A percentile compares a stretch with the other conserved stretches of the same genome.
These are phyloP conservation scores for Diarsia dahlii DNA, from an alignment of 2,888 invertebrate species.

Conservation along the genomic window DNA sequence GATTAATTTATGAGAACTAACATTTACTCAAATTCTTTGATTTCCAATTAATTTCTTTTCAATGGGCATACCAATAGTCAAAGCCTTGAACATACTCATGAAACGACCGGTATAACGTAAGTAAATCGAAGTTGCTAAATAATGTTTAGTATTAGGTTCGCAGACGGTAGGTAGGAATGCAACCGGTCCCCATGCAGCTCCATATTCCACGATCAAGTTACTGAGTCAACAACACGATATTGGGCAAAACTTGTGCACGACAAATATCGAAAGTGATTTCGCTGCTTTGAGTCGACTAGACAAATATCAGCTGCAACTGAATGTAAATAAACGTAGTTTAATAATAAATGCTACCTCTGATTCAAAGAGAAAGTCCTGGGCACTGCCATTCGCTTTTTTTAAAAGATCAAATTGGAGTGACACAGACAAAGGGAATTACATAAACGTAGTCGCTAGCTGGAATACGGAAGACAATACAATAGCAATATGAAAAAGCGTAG, in stretches of 20 bases:
- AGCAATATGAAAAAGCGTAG: constrained; percentile 5
- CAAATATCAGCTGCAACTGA: constrained; percentile 11
- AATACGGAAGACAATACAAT: background rate
- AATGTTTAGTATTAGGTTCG: constrained; percentile 16
- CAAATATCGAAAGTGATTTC: constrained; percentile 38
- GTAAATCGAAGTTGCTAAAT: constrained; percentile 14
- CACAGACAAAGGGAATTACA: background rate
- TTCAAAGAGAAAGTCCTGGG: background rate
- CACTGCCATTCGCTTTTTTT: background rate
- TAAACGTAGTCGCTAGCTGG: background rate
- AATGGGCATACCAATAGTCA: background rate
- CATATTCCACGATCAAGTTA: constrained; percentile 60
- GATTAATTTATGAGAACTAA: too few relatives aligned
- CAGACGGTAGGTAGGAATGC: background rate
- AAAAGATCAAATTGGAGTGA: background rate
- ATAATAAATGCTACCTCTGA: constrained; percentile 1
- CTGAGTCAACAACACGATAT: constrained; percentile 37
- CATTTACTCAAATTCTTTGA: too few relatives aligned
- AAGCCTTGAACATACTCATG: too few relatives aligned
- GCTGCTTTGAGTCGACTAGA: constrained; percentile 22
- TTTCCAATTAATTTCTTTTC: background rate
- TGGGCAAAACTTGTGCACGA: constrained; percentile 40
- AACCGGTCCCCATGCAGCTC: constrained; percentile 52
- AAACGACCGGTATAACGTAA: too few relatives aligned
- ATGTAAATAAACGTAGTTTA: background rate